phyloP scores from a whole-genome alignment of 2,797 vertebrate species.

The Peromyscus eremicus region DNA sequence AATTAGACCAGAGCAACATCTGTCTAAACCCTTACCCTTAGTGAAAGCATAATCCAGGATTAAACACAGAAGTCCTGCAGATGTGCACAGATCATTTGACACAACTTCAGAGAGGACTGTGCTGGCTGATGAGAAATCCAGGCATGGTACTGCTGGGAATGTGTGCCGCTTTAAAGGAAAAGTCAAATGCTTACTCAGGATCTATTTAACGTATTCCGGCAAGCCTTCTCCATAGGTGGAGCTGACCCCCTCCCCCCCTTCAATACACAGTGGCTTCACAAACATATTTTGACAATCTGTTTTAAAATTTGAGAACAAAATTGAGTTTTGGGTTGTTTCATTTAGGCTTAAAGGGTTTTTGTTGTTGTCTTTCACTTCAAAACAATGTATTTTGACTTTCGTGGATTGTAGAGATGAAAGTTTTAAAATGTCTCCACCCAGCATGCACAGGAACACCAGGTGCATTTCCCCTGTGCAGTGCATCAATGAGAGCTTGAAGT shows the following conservation, averaged over 20 bases:
- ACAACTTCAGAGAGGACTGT: constrained; percentile 74
- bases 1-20: constrained; percentile 68
- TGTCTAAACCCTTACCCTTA: constrained; percentile 76
- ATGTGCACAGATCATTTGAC: constrained; percentile 42
- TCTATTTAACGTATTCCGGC: constrained; percentile 65
- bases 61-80: constrained; percentile 73
- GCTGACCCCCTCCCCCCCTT: background rate
- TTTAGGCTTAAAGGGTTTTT: constrained; percentile 57
- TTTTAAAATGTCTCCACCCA: background rate
- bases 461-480: background rate
- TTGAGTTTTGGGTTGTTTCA: constrained; percentile 49
- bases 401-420: background rate
- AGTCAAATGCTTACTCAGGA: constrained; percentile 57
- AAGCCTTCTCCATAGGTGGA: constrained; percentile 22
- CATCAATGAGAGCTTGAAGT: background rate
- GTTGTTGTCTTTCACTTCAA: constrained; percentile 35
- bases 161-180: constrained; percentile 73
- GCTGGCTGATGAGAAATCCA: constrained; percentile 82
- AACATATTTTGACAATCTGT: constrained; percentile 59
- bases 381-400: constrained; percentile 20
- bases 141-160: constrained; percentile 57
- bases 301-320: constrained; percentile 60
- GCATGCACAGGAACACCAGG: background rate
- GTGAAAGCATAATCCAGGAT: constrained; percentile 68
- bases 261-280: constrained; percentile 57